These are phyloP conservation scores for Phengaris alcon DNA, from an alignment of 2,888 invertebrate species.

Conservation along the genomic window DNA sequence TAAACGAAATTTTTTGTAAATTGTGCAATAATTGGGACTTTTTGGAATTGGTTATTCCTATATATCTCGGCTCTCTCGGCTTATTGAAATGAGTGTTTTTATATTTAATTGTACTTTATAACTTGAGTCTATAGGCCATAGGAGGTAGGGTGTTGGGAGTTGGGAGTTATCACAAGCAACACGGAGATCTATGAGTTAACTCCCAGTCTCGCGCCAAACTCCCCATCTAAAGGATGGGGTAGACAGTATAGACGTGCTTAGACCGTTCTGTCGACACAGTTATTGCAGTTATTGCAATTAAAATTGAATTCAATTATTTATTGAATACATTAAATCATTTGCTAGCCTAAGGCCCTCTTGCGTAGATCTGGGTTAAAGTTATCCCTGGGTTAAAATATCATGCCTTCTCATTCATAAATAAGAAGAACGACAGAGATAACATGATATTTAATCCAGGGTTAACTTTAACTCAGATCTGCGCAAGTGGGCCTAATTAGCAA, in stretches of 20 bases:
- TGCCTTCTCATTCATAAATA: too few species aligned
- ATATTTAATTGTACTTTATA: neutral
- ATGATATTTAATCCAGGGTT: too few species aligned
- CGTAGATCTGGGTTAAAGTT: too few species aligned
- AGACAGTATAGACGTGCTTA: neutral
- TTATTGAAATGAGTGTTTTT: neutral
- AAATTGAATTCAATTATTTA: neutral
- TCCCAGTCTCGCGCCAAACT: slow-evolving; percentile 1
- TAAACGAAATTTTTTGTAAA: neutral
- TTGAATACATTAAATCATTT: neutral
- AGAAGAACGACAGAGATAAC: too few species aligned
- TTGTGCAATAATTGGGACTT: neutral
- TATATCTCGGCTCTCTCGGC: neutral
- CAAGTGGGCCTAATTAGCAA: too few species aligned
- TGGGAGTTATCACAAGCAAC: neutral
- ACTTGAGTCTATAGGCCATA: neutral
- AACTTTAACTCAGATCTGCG: too few species aligned
- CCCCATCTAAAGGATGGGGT: too few species aligned
- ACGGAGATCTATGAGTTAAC: neutral
- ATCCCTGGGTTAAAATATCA: too few species aligned
- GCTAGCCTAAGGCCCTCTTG: neutral
- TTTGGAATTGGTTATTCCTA: neutral
- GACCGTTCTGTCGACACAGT: neutral
- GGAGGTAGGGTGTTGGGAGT: neutral
- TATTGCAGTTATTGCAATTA: slow-evolving; percentile 9